These are phyloP conservation scores for Ditula angustiorana DNA, from an alignment of 2,888 invertebrate genomes.

Conservation along the genomic window DNA sequence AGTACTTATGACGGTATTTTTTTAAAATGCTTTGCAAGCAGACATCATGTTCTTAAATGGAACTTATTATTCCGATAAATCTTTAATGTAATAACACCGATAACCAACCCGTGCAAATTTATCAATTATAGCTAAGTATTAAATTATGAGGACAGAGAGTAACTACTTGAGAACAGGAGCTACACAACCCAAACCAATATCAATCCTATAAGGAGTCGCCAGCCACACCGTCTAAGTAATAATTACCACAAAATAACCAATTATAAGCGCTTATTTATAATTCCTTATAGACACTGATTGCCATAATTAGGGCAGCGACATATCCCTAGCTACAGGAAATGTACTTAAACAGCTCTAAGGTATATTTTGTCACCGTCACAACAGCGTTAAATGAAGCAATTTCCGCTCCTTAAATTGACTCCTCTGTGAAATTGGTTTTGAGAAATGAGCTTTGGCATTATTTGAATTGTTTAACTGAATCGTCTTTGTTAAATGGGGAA, in stretches of 20 bases:
- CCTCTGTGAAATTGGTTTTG: conserved; percentile 60
- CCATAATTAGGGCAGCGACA: conserved; percentile 35
- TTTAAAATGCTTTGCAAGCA: no score
- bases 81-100: no score
- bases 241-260: conserved; percentile 34
- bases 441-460: conserved; percentile 59
- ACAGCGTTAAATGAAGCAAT: conserved; percentile 69
- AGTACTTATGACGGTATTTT: no score
- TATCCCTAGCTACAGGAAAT: conserved; percentile 39
- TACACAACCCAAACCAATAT: conserved; percentile 3
- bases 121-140: no score
- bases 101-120: no score
- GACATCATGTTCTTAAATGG: no score
- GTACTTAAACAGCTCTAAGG: conserved; percentile 53
- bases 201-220: conserved; percentile 1
- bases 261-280: conserved; percentile 42
- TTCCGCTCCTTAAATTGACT: conserved; percentile 69
- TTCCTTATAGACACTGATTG: conserved; percentile 39
- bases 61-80: no score
- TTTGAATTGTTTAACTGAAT: conserved; percentile 60
- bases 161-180: not conserved
- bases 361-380: conserved; percentile 59
- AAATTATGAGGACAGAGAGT: not conserved
- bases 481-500: conserved; percentile 47
- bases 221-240: conserved; percentile 14